Evolutionary conservation across 1,140 invertebrate genomes (phyloP), one percentile per base, ranked within the genome.

Genomic region (Harlomillsia oculata): DNA sequence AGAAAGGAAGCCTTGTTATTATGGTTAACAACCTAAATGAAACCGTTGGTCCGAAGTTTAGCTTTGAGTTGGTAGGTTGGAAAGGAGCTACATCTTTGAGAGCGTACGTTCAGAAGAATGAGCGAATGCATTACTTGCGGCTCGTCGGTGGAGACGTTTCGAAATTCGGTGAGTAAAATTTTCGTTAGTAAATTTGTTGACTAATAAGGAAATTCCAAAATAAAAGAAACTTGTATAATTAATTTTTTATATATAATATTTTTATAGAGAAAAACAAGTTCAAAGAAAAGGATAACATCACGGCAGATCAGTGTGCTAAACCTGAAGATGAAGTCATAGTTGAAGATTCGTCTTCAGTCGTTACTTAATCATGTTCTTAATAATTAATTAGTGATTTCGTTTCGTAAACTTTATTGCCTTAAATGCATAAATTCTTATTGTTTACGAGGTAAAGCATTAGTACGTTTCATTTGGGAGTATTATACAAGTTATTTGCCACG

Each of bases 21-120:
- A 71, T 76, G 56, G 82, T 84, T 63, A 64, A 76, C 39, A 69
- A 71, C 18, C 51, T 66, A 49, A 67, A 72, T 5, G 60, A 64
- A 21, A 62, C 66, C 44, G 64, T 67, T 48, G 69, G 67, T 56
- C 63, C 71, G 18, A 28, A 23, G 18, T 74, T 86, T 41, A 75
- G 76, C 5, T 72, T 94, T 23, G 76, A 81, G 25, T 71, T 95
- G 37, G 89, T 89, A 49, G 91, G 89, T 0, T 96, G 92, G 90
- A 80, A 84, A 65, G 92, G 92, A n/a, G 84, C 81, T 9, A 81
- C 80, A 56, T 89, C 89, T 5, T 70, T 93, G 23, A 77, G 90
- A 29, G 87, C 85, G 14, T 97, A 95, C 71, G 83, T 92, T 16
- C 80, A 86, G 21, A 75, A 81, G 48, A 77, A 81, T 59, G 89